Percentiles rank a stretch among this genome's conserved stretches.
phyloP scores from a whole-genome alignment of 2,113 vertebrate genomes.

The Etheostoma spectabile region DNA sequence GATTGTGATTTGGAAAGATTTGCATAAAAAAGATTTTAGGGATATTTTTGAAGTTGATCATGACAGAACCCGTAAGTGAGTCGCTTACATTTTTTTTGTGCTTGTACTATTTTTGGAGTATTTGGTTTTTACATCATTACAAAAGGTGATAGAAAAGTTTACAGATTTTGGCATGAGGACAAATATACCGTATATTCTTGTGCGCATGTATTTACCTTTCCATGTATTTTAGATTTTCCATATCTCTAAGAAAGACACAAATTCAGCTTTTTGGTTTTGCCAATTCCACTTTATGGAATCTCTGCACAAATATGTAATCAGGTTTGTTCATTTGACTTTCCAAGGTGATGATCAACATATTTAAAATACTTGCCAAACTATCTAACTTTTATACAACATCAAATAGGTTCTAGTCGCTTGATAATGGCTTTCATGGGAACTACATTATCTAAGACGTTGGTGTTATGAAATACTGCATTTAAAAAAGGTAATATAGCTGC shows the following conservation, averaged over 20 bases:
- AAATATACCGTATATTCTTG: neutral
- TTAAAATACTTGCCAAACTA: neutral
- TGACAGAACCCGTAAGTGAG: neutral
- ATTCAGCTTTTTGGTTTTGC: neutral
- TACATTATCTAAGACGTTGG: neutral
- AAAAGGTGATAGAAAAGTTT: neutral
- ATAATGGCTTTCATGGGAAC: neutral
- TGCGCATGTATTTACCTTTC: neutral
- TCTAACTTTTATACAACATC: neutral
- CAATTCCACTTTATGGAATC: neutral
- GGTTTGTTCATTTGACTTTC: constrained; percentile 14
- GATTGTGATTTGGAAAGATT: neutral
- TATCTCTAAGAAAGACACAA: neutral
- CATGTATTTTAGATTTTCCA: neutral
- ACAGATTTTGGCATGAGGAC: neutral
- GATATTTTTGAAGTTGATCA: neutral
- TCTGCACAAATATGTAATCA: neutral
- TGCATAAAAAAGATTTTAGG: neutral
- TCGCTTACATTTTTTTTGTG: neutral
- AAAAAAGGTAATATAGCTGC: neutral
- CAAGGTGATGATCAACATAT: neutral
- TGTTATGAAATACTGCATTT: neutral
- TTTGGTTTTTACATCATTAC: neutral
- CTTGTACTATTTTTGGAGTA: neutral
- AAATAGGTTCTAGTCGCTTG: neutral